Base-by-base conservation (phyloP, 2,113 vertebrate species). In the Sisor rabdophorus region DNA sequence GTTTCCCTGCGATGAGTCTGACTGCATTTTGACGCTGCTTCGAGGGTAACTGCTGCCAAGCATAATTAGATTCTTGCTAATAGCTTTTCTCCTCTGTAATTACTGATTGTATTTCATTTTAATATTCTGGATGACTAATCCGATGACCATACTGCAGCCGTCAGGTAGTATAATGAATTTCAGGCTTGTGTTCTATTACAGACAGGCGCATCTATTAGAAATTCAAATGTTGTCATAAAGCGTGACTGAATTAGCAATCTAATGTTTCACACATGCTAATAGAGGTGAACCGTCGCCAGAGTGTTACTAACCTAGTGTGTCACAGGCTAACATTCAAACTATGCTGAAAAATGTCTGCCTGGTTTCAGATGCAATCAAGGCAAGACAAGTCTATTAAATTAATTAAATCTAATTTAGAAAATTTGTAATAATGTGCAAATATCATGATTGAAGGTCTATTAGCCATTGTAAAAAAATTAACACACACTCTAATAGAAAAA, bases 41-140 rank as follows among this genome's bases (percentile, higher is more conserved):
- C 79, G 72, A 71, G 80, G 82, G 56, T 82, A 84, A 84, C 81
- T 73, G 70, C 65, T 85, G 86, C 77, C 70, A 30, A 40, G 44
- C 59, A 68, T 90, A 90, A 91, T 90, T 87, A 87, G 81, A 87
- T 81, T 89, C 20, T 56, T 60, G 77, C 81, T 85, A 84, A 89
- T 82, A 80, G 83, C 77, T 71, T 76, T 72, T 81, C 77, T 80
- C 79, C 79, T 78, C 75, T 67, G 30, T 84, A 87, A 86, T 80
- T 83, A 84, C 80, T 69, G 77, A 83, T 83, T 84, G 79, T 82
- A 67, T 76, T 81, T 75, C 84, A 85, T 87, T 83, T 24, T 85
- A 81, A 88, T 87, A 83, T 82, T 84, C 81, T 44, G 75, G 72
- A 58, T 69, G 75, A 86, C 76, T 65, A 70, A 82, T 82, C 73